These are phyloP conservation scores for Agriopis leucophaearia DNA, from an alignment of 2,888 invertebrate species.

Conservation along the genomic window DNA sequence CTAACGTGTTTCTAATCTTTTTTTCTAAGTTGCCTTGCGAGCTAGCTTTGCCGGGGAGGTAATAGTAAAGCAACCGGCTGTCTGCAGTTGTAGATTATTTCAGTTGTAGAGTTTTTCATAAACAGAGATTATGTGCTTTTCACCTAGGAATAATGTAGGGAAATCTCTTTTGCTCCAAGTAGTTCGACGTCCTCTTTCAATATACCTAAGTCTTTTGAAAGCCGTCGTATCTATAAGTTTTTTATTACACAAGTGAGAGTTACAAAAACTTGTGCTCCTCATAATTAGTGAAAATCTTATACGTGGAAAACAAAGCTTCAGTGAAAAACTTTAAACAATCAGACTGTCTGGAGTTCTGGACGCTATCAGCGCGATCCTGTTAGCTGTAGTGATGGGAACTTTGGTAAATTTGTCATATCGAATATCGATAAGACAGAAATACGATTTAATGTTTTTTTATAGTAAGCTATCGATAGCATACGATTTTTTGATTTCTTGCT, in stretches of 20 bases:
- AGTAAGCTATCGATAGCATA: too few species aligned
- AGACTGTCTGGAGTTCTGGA: slow-evolving; percentile 31
- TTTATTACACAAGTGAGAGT: neutral
- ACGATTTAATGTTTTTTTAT: too few species aligned
- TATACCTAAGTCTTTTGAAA: neutral
- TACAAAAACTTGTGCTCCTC: slow-evolving; percentile 2
- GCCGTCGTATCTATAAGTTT: neutral
- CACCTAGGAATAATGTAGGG: too few species aligned
- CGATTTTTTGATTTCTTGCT: too few species aligned
- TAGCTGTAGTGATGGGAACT: slow-evolving; percentile 8
- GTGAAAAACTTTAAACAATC: slow-evolving; percentile 28
- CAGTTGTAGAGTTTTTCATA: too few species aligned
- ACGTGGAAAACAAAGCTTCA: slow-evolving; percentile 25
- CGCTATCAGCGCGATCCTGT: slow-evolving; percentile 24
- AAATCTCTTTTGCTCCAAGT: too few species aligned
- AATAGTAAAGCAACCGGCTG: too few species aligned
- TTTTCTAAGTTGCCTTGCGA: too few species aligned
- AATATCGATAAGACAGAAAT: neutral
- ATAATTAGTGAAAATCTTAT: slow-evolving; percentile 13
- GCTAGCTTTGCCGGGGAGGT: too few species aligned
- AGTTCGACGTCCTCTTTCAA: neutral
- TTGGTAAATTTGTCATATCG: neutral
- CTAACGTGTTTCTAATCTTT: too few species aligned
- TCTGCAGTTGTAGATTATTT: too few species aligned
- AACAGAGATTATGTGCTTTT: too few species aligned